Percentiles rank a stretch among this genome's conserved stretches.
phyloP scores from a whole-genome alignment of 2,888 invertebrate genomes.

The Tyria jacobaeae region DNA sequence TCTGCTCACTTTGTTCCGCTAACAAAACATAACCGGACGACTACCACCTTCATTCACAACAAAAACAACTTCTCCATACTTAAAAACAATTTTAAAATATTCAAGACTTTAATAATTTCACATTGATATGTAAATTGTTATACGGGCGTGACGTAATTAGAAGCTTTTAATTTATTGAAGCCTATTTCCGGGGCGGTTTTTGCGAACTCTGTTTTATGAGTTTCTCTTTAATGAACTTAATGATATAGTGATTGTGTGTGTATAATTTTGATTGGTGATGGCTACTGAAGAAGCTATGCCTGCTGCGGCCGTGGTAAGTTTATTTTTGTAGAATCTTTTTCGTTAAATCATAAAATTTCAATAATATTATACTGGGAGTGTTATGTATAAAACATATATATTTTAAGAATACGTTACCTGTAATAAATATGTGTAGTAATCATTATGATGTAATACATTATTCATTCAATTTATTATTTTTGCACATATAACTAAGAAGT shows the following conservation, averaged over 20 bases:
- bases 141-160: slow-evolving; percentile 15
- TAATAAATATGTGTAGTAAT: background rate
- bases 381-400: background rate
- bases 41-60: slow-evolving; percentile 62
- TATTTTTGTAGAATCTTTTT: background rate
- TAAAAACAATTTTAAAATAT: slow-evolving; percentile 25
- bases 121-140: slow-evolving; percentile 11
- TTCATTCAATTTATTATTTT: background rate
- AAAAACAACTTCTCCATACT: slow-evolving; percentile 40
- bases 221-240: slow-evolving; percentile 28
- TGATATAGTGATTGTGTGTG: slow-evolving; percentile 47
- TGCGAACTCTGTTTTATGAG: slow-evolving; percentile 19
- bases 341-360: too few species aligned
- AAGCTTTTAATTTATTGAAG: slow-evolving; percentile 13
- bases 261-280: slow-evolving; percentile 54
- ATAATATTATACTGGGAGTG: background rate
- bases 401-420: background rate
- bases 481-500: too few species aligned
- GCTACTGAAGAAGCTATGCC: slow-evolving; percentile 72
- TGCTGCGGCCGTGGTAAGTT: slow-evolving; percentile 70
- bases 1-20: slow-evolving; percentile 82
- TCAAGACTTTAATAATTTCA: slow-evolving; percentile 13
- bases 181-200: slow-evolving; percentile 30
- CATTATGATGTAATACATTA: background rate
- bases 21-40: slow-evolving; percentile 86